Percentiles rank a stretch among this genome's conserved stretches.
These are phyloP conservation scores for Calypte anna DNA, from an alignment of 2,113 vertebrate species.

Conservation along the genomic window DNA sequence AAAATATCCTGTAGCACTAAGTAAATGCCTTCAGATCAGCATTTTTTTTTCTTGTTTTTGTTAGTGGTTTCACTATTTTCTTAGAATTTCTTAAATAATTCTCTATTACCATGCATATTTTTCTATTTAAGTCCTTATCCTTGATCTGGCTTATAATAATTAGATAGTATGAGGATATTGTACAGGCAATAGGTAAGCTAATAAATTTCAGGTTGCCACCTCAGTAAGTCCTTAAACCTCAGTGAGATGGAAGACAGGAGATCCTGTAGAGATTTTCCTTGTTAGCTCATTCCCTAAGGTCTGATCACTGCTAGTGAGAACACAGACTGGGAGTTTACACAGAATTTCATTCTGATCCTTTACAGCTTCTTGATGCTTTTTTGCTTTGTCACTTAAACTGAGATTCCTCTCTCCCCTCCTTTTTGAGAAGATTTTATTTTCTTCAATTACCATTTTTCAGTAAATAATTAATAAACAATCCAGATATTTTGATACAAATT, in stretches of 20 bases:
- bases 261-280: background rate
- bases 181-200: background rate
- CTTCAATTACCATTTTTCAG: background rate
- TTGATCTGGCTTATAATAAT: background rate
- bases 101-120: background rate
- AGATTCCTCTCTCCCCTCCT: background rate
- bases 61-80: background rate
- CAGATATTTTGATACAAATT: too few species aligned
- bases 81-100: background rate
- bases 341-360: background rate
- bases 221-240: background rate
- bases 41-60: background rate
- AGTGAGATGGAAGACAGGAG: background rate
- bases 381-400: background rate
- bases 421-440: background rate
- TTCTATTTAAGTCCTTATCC: background rate
- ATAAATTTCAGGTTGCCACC: background rate
- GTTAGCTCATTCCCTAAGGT: background rate
- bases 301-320: background rate
- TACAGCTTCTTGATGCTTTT: background rate
- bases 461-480: background rate
- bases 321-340: background rate
- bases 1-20: background rate
- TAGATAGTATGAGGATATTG: background rate
- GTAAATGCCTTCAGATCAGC: background rate